Evolutionary conservation across 2,888 invertebrate genomes (phyloP).

Genomic region (Copidosoma aretas): DNA sequence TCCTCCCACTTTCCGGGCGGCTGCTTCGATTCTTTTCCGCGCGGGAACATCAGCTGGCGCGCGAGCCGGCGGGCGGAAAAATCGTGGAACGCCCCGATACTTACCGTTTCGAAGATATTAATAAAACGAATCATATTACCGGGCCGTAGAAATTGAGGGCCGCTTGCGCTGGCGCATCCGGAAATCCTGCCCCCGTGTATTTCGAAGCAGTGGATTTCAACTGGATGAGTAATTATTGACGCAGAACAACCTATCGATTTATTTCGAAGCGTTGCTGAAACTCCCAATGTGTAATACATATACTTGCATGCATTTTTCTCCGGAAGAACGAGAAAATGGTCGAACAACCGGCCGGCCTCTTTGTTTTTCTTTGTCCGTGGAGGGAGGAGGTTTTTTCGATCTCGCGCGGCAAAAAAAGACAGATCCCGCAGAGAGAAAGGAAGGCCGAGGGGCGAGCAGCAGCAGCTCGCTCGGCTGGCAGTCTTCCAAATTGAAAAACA

Average conservation of each 20-base stretch:
- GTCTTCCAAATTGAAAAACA: conserved; percentile 61
- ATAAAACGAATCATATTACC: too few relatives aligned
- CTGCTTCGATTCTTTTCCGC: background rate
- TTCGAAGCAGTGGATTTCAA: too few relatives aligned
- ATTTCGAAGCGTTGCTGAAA: too few relatives aligned
- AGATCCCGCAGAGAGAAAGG: conserved; percentile 13
- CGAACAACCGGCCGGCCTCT: too few relatives aligned
- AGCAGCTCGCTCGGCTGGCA: conserved; percentile 48
- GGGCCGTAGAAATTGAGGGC: background rate
- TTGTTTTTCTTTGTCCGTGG: conserved; percentile 1
- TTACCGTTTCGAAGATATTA: conserved; percentile 43
- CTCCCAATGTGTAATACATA: too few relatives aligned
- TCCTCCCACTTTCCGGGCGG: background rate
- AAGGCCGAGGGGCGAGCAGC: conserved; percentile 21
- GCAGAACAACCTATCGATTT: too few relatives aligned
- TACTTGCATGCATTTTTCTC: background rate
- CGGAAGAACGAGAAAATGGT: too few relatives aligned
- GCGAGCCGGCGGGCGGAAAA: background rate
- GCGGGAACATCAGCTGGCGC: background rate
- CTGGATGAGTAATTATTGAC: too few relatives aligned
- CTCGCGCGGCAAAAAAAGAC: conserved; percentile 4
- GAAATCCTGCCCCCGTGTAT: too few relatives aligned
- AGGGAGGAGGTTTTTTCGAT: conserved; percentile 10
- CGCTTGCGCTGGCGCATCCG: too few relatives aligned
- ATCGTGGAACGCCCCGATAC: conserved; percentile 48